Evolutionary conservation across 2,888 invertebrate species (phyloP), one percentile per base, ranked within the genome.

Genomic region (Chirona hameri): DNA sequence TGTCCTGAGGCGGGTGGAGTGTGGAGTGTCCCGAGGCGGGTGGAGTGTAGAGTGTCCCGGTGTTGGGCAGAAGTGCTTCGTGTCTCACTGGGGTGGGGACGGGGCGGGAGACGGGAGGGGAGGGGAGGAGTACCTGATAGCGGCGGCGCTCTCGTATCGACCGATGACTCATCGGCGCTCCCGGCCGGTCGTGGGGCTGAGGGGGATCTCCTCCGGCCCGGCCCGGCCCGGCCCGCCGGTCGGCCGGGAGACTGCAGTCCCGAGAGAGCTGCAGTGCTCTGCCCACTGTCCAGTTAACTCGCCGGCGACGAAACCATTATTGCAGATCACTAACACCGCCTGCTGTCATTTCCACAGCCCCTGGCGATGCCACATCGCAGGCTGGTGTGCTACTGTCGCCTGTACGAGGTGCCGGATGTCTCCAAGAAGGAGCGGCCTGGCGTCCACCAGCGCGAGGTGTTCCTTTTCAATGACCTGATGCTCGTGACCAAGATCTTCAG

Each of bases 401-500:
- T 99, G 7, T 99, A 99, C 89, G 99, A 99, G 90, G 97, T 99
- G 86, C 94, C 95, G 0, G 99, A 99, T 88, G 93, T 96, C 85
- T 93, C 95, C 88, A 98, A 98, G 89, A 97, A 97, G 89, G 98
- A 99, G 87, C 85, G 86, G 83, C 87, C 88, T 24, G 97, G 97
- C 0, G 94, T 97, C 69, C 91, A 91, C 86, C 90, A 91, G 86
- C 89, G 93, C 82, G 92, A 99, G 91, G 97, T 99, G 84, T 99
- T 99, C 90, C 93, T 99, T 27, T 99, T 99, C 91, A 99, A 99
- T 89, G 99, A 99, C 89, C 91, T 99, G 87, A 91, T 99, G 86
- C 95, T 99, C 86, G 97, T 98, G 84, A 98, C 98, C 79, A 98
- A 98, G 90, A 98, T 98, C 87, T 93, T 98, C 88, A 96, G 96